phyloP scores from a whole-genome alignment of 92 coral and sea anemone species.

The Bergia sp. region DNA sequence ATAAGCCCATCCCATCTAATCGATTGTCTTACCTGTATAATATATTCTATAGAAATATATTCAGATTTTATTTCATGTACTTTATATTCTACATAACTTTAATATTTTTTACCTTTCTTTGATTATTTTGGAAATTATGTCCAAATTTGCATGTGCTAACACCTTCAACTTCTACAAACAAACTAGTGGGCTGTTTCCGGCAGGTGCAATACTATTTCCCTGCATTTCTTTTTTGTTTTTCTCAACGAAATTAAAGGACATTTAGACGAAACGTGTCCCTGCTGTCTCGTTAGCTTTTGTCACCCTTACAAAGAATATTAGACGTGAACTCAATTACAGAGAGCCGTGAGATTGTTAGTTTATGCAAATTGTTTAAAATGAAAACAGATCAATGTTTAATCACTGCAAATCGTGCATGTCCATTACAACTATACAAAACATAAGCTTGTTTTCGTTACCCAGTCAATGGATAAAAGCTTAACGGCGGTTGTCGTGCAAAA shows the following conservation, averaged over 20 bases:
- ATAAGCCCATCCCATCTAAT: too few species aligned
- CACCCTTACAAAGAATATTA: not conserved
- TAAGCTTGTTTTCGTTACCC: slow-evolving; percentile 38
- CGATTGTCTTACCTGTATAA: too few species aligned
- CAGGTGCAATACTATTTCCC: not conserved
- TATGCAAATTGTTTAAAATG: slow-evolving; percentile 30
- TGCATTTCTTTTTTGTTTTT: not conserved
- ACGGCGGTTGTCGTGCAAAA: not conserved
- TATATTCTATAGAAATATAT: too few species aligned
- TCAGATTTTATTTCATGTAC: not conserved
- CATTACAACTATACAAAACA: slow-evolving; percentile 16
- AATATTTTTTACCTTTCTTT: too few species aligned
- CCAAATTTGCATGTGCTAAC: not conserved
- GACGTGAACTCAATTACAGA: not conserved
- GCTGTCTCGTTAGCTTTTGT: not conserved
- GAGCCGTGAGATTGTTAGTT: not conserved
- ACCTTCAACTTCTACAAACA: not conserved
- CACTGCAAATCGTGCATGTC: slow-evolving; percentile 8
- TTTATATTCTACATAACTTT: not conserved
- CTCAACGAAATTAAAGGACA: not conserved
- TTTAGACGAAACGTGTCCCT: not conserved
- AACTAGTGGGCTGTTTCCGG: not conserved
- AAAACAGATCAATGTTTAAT: slow-evolving; percentile 40
- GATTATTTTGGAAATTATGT: too few species aligned
- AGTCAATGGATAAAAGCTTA: slow-evolving; percentile 11